phyloP scores from a whole-genome alignment of 2,888 invertebrate genomes.

The Agrypnus murinus region DNA sequence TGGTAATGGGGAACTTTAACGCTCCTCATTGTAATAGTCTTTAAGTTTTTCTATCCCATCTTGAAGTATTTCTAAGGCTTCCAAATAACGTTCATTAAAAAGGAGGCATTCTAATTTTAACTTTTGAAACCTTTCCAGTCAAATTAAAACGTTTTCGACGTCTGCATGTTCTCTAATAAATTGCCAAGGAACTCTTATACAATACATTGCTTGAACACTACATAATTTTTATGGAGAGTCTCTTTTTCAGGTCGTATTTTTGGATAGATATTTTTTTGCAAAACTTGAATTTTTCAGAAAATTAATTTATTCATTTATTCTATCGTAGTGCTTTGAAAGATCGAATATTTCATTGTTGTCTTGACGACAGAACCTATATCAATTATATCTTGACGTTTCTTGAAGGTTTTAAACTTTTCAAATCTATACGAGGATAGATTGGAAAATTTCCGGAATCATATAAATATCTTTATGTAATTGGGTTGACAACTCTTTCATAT shows the following conservation, averaged over 20 bases:
- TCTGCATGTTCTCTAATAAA: slow-evolving; percentile 67
- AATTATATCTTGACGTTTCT: too few species aligned
- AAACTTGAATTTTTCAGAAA: slow-evolving; percentile 80
- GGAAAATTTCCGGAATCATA: too few species aligned
- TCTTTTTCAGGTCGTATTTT: slow-evolving; percentile 83
- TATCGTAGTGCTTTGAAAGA: slow-evolving; percentile 83
- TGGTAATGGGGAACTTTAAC: slow-evolving; percentile 82
- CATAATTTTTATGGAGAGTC: slow-evolving; percentile 86
- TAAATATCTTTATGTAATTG: too few species aligned
- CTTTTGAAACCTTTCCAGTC: slow-evolving; percentile 77
- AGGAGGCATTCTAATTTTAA: slow-evolving; percentile 82
- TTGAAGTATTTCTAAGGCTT: slow-evolving; percentile 80
- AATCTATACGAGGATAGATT: too few species aligned
- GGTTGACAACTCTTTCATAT: too few species aligned
- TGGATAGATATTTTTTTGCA: slow-evolving; percentile 81
- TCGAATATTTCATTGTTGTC: slow-evolving; percentile 82
- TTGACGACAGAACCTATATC: too few species aligned
- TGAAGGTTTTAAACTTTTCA: too few species aligned
- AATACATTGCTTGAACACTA: slow-evolving; percentile 80
- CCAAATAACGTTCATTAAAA: slow-evolving; percentile 83
- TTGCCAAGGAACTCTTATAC: slow-evolving; percentile 83
- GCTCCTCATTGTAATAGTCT: slow-evolving; percentile 85
- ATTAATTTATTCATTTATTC: slow-evolving; percentile 88
- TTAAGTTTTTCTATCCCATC: slow-evolving; percentile 81
- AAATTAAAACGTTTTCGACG: slow-evolving; percentile 67